Base-by-base conservation (phyloP, 2,113 vertebrate genomes). In the Daubentonia madagascariensis region DNA sequence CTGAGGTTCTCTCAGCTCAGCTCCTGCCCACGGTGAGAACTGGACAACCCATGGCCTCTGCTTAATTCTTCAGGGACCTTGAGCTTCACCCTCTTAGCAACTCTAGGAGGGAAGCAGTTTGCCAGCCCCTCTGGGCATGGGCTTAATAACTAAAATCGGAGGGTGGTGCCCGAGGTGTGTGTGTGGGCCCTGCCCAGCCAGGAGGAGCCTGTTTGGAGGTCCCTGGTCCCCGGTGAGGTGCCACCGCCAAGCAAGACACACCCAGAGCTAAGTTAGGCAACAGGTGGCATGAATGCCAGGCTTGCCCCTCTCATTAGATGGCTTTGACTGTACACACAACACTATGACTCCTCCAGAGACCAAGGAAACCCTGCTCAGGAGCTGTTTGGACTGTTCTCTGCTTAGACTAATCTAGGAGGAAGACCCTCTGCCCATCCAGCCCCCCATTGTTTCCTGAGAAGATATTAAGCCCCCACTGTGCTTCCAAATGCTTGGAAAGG, bases 231-330 rank as follows among this genome's bases (percentile, higher is more conserved):
- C 20, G 32, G 37, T 0, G 48, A 50, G 85, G n/a, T 12, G 5
- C 28, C 13, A 45, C 50, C 43, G 32, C 50, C 8, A 3, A 30
- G 8, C 9, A 32, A 43, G 76, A 67, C 30, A 35, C 23, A 4
- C 65, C 1, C 20, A 37, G 78, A 37, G 59, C 43, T n/a, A 30
- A 25, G 35, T 63, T 1, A 28, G 40, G 17, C n/a, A 4, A 20
- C 6, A 37, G 84, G 30, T 40, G 1, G 17, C 23, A 22, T 2
- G 1, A 13, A n/a, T 8, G 8, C 40, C 5, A 0, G 6, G 84
- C 65, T 37, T 23, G 12, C 37, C 37, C 17, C 3, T 8, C 14
- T 43, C 6, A 50, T 65, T 6, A 37, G 75, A 18, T 2, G 1
- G 14, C 35, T 83, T n/a, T 57, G n/a, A 25, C 65, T 2, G 4